Base-by-base conservation (phyloP, 2,888 invertebrate genomes). In the Dione juno region DNA sequence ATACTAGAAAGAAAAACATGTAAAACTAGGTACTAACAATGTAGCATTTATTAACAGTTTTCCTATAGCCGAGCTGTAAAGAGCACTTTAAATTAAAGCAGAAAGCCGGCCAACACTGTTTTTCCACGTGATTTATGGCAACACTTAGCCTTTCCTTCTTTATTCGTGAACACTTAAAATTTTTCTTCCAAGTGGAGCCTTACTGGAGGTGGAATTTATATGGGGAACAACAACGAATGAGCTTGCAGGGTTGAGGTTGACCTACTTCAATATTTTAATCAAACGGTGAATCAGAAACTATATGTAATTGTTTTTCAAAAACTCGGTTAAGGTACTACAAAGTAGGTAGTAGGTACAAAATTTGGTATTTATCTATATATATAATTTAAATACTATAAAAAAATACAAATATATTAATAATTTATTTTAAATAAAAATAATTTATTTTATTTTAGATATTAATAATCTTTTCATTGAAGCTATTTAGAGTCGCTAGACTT, bases 101-200 rank as follows among this genome's bases (percentile, higher is more conserved):
- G 78, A 80, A 76, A 75, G 78, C 76, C 77, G 77, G 79, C 80
- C 77, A 77, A 75, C 79, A 79, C 79, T 85, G 88, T 89, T 90
- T 88, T 90, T 86, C 86, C 81, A 80, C 82, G 82, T 83, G 84
- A 91, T 92, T 91, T 92, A 92, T 91, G 74, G 87, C 83, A 79
- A 84, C 90, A 92, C 91, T 92, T 90, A 78, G 84, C 82, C 80
- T 81, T 82, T 72, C 74, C 81, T 80, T 79, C 82, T 83, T 84
- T 84, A 79, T 81, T 82, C 76, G 83, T 74, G 81, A 84, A 86
- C 89, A 87, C 85, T 89, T 89, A 84, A 88, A 88, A 87, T 85
- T 87, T 84, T 84, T 82, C 81, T 79, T 74, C 75, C 74, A 67
- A 68, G 70, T 75, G 68, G 70, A 74, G 76, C 53, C 68, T 40